Evolutionary conservation across 2,113 vertebrate genomes (phyloP), one percentile per base, ranked within the genome.

Genomic region (Opisthocomus hoazin): DNA sequence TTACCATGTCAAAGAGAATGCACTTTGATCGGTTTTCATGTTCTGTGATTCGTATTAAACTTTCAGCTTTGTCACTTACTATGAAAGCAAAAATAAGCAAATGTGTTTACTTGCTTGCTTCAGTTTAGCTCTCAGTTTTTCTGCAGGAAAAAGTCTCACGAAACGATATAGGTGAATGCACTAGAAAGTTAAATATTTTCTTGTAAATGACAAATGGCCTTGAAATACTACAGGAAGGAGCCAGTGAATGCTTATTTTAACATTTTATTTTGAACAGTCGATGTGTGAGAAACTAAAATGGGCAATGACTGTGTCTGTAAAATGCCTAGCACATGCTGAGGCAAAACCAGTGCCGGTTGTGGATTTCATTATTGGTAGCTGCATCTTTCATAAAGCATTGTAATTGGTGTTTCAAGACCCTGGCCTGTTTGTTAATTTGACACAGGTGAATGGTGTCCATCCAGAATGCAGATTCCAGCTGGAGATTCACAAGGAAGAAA

Each of bases 401-500:
- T 65, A 64, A 54, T 85, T 73, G 5, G 1, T 14, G 6, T 82
- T 91, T 94, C 26, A 81, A 78, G 60, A 45, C 37, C 9, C 37
- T 37, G 20, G 32, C 7, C 20, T 37, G 1, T 87, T 64, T 91
- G 36, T 93, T 95, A 19, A 88, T 89, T 97, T 90, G 68, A 21
- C 68, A 79, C 95, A 98, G 98, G 98, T 98, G 58, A 93, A 83
- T 68, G 80, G 98, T 41, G 90, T 98, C 90, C 97, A 98, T 21
- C 98, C 98, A 50, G 98, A 98, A 96, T 98, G 98, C 87, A 96
- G 97, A 66, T 92, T 98, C 65, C 96, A 97, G 13, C 89, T 98
- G 96, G 98, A 98, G 91, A 97, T 98, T 91, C 97, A 98, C 63
- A 96, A 98, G 81, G 98, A 98, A 61, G 97, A 98, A 93, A 91